Conservation (phyloP, 2,797 vertebrate species). For the Hirundo rustica region DNA sequence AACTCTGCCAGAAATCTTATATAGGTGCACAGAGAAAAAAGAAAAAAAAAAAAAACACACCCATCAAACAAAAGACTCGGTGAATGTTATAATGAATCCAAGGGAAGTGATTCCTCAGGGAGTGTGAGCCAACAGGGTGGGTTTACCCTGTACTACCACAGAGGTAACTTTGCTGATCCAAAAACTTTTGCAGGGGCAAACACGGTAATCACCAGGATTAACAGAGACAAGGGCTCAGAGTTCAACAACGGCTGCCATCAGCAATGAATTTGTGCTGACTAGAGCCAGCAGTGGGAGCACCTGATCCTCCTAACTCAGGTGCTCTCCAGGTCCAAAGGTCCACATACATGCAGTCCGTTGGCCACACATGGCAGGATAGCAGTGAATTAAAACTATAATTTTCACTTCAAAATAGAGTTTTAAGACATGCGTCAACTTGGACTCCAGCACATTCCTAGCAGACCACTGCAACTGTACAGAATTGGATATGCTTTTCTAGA, state of each 20-base stretch:
- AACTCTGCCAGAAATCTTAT: not conserved
- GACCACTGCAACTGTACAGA: not conserved
- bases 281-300: conserved; percentile 46
- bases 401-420: not conserved
- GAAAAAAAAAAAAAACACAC: not conserved
- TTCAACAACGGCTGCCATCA: conserved; percentile 2
- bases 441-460: not conserved
- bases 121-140: not conserved
- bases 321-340: not conserved
- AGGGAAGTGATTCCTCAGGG: not conserved
- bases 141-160: not conserved
- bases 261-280: not conserved
- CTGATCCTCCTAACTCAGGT: conserved; percentile 27
- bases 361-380: not conserved
- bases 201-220: not conserved
- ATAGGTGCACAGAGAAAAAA: not conserved
- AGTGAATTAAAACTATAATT: not conserved
- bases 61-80: not conserved
- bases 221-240: not conserved
- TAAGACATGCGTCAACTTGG: not conserved
- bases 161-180: not conserved
- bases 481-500: not conserved
- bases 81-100: not conserved
- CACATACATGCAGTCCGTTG: not conserved
- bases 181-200: conserved; percentile 3